Evolutionary conservation across 1,140 invertebrate genomes (phyloP).

Genomic region (Drosophila bifasciata): DNA sequence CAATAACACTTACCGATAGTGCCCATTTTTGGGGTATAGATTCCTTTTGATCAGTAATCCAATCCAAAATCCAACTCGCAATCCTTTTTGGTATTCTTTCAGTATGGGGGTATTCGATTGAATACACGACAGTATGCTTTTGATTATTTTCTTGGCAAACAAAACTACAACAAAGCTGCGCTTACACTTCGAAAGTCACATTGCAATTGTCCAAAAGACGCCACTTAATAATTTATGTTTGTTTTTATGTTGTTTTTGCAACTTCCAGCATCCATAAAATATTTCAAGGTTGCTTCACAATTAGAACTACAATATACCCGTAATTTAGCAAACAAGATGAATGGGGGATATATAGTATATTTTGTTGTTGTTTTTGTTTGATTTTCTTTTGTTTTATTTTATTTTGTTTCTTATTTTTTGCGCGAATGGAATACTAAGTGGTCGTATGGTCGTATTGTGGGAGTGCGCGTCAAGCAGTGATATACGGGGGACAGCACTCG

Average conservation of each 20-base stretch:
- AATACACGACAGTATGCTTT: neutral
- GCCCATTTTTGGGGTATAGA: slow-evolving; percentile 54
- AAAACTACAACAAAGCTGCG: slow-evolving; percentile 41
- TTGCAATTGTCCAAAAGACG: slow-evolving; percentile 53
- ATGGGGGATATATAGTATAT: slow-evolving; percentile 29
- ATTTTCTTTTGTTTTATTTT: neutral
- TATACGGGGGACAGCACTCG: slow-evolving; percentile 2
- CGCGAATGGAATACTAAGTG: slow-evolving; percentile 27
- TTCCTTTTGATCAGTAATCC: slow-evolving; percentile 35
- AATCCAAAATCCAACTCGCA: slow-evolving; percentile 45
- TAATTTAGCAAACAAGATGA: slow-evolving; percentile 57
- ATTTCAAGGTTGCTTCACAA: slow-evolving; percentile 56
- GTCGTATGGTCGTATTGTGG: slow-evolving; percentile 15
- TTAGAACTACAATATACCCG: slow-evolving; percentile 24
- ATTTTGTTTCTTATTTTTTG: slow-evolving; percentile 8
- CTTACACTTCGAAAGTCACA: slow-evolving; percentile 71
- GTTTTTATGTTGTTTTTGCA: slow-evolving; percentile 29
- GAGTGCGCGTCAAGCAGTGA: slow-evolving; percentile 19
- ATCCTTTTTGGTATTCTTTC: slow-evolving; percentile 19
- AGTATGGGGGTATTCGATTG: slow-evolving; percentile 1
- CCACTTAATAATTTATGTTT: slow-evolving; percentile 27
- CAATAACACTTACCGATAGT: slow-evolving; percentile 61
- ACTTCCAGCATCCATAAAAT: slow-evolving; percentile 48
- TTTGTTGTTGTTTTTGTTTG: slow-evolving; percentile 18
- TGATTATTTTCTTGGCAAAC: slow-evolving; percentile 37